phyloP scores from a whole-genome alignment of 2,888 invertebrate species.

The Chymomyza amoena region DNA sequence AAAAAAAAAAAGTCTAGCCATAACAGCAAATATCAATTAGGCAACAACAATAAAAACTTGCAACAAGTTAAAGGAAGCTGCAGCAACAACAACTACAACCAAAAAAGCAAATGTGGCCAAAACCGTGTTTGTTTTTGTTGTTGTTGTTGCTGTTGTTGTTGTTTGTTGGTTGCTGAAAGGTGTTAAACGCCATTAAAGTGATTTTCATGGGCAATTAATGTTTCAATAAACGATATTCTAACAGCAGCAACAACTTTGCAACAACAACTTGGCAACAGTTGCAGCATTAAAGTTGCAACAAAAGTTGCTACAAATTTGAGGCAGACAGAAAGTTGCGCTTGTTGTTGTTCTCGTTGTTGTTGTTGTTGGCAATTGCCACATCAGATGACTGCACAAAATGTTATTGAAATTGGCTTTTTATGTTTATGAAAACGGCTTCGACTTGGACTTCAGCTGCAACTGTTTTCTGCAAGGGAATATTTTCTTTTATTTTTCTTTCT shows the following conservation, averaged over 20 bases:
- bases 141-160: background rate
- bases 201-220: slow-evolving; percentile 74
- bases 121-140: background rate
- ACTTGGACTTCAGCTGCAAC: slow-evolving; percentile 12
- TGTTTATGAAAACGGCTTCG: slow-evolving; percentile 64
- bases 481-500: background rate
- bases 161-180: slow-evolving; percentile 31
- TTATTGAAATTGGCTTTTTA: slow-evolving; percentile 75
- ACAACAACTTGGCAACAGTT: slow-evolving; percentile 32
- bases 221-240: slow-evolving; percentile 75
- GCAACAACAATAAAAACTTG: slow-evolving; percentile 48
- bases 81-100: background rate
- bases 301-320: slow-evolving; percentile 59
- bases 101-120: background rate
- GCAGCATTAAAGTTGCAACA: slow-evolving; percentile 9
- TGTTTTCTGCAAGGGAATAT: background rate
- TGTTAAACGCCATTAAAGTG: slow-evolving; percentile 64
- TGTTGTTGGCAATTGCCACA: slow-evolving; percentile 16
- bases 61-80: background rate
- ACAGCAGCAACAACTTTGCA: slow-evolving; percentile 41
- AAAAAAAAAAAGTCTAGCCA: background rate
- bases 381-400: slow-evolving; percentile 49
- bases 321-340: slow-evolving; percentile 22
- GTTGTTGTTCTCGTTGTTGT: slow-evolving; percentile 29
- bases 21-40: slow-evolving; percentile 76